phyloP scores from a whole-genome alignment of 1,140 invertebrate genomes.

The Drosophila eugracilis region DNA sequence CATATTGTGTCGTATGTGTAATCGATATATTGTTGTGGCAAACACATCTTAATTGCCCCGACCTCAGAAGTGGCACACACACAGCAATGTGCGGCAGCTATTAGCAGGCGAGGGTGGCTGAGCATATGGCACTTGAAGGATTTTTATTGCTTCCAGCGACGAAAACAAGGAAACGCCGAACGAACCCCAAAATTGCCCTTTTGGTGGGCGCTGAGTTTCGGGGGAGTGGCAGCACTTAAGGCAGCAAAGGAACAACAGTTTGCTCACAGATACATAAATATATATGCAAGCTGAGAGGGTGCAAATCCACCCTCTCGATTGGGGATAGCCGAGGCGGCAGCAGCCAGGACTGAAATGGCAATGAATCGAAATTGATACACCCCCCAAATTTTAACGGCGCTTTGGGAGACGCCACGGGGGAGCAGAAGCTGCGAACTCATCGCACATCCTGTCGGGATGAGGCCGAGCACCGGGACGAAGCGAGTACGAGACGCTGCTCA shows the following conservation, averaged over 20 bases:
- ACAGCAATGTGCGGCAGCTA: constrained; percentile 6
- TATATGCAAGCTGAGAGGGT: too few relatives aligned
- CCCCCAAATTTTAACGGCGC: constrained; percentile 74
- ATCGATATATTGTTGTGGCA: constrained; percentile 37
- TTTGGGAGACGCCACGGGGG: constrained; percentile 67
- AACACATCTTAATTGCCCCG: constrained; percentile 51
- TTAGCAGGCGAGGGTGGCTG: constrained; percentile 37
- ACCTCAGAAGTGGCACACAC: constrained; percentile 24
- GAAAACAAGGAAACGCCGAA: constrained; percentile 37
- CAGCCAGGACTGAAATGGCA: constrained; percentile 53
- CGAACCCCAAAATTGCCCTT: constrained; percentile 63
- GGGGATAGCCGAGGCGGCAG: constrained; percentile 28
- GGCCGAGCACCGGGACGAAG: constrained; percentile 45
- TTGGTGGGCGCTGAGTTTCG: constrained; percentile 43
- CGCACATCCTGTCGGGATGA: constrained; percentile 55
- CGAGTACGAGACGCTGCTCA: constrained; percentile 27
- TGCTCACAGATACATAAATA: too few relatives aligned
- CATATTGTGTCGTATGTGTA: constrained; percentile 53
- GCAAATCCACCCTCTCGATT: constrained; percentile 72
- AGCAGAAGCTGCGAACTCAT: constrained; percentile 33
- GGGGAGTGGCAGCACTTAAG: constrained; percentile 58
- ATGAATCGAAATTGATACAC: constrained; percentile 81
- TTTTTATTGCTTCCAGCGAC: constrained; percentile 54
- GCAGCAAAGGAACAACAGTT: constrained; percentile 73
- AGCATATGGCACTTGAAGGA: constrained; percentile 55